These are phyloP conservation scores for Pedetes capensis DNA, from an alignment of 2,113 vertebrate species.

Conservation along the genomic window DNA sequence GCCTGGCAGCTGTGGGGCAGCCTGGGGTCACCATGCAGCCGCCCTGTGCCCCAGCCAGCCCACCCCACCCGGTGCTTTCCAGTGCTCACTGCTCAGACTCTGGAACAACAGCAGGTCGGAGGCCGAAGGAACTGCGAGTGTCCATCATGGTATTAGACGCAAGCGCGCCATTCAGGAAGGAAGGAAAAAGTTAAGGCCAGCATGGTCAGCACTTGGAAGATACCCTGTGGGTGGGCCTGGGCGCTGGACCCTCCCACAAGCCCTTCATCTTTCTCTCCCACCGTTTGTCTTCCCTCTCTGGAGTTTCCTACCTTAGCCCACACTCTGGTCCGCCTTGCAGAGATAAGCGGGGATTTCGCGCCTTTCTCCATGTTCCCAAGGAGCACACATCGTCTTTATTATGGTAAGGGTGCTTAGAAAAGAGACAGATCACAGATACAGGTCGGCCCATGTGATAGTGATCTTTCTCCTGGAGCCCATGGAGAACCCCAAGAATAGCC, in stretches of 20 bases:
- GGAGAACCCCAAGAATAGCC: not conserved
- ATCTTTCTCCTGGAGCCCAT: not conserved
- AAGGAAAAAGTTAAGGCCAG: not conserved
- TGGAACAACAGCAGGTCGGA: not conserved
- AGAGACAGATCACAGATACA: not conserved
- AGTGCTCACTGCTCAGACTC: not conserved
- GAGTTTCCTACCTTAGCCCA: not conserved
- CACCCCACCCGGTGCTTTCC: not conserved
- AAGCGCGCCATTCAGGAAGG: not conserved
- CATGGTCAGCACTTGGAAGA: not conserved
- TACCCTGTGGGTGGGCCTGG: fast-evolving
- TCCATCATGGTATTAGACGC: not conserved
- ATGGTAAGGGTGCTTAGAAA: no score
- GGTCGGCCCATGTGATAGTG: not conserved
- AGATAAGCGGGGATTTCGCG: not conserved
- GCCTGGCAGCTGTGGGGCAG: not conserved
- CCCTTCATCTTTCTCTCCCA: not conserved
- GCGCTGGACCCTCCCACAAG: not conserved
- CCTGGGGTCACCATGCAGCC: not conserved
- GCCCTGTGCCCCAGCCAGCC: not conserved
- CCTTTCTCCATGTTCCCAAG: not conserved
- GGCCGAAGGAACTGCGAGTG: not conserved
- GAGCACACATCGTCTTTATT: not conserved
- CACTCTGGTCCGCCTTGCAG: not conserved
- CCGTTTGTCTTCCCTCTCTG: not conserved